These are phyloP conservation scores for Loxodonta africana DNA, from an alignment of 2,113 vertebrate species.

Conservation along the genomic window DNA sequence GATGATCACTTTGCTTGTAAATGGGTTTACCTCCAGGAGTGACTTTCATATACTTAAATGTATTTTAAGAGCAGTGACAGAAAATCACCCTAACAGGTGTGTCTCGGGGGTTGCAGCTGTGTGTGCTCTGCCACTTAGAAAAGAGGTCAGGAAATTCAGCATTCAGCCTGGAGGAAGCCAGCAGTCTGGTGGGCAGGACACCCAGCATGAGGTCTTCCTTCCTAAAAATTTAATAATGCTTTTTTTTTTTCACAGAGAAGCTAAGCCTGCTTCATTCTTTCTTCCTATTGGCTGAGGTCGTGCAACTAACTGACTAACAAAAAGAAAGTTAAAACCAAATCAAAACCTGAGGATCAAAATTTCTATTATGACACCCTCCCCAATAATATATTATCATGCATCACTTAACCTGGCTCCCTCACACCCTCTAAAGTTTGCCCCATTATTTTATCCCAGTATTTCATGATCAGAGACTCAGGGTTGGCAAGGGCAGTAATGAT, in stretches of 20 bases:
- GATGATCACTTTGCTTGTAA: constrained; percentile 13
- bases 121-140: neutral
- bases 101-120: neutral
- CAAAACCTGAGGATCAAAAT: neutral
- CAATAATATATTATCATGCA: neutral
- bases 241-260: neutral
- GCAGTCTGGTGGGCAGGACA: neutral
- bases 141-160: neutral
- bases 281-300: neutral
- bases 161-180: neutral
- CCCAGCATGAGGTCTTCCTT: neutral
- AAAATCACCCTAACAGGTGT: constrained; percentile 37
- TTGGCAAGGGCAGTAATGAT: neutral
- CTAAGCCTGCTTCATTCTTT: neutral
- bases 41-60: neutral
- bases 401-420: neutral
- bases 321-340: neutral
- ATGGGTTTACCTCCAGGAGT: constrained; percentile 24
- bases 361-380: neutral
- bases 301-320: neutral
- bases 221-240: neutral
- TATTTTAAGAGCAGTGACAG: constrained; percentile 44
- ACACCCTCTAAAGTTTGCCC: neutral
- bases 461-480: neutral
- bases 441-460: neutral